These are phyloP conservation scores for Pantherophis alleghaniensis DNA, from an alignment of 2,797 vertebrate species.

Conservation along the genomic window DNA sequence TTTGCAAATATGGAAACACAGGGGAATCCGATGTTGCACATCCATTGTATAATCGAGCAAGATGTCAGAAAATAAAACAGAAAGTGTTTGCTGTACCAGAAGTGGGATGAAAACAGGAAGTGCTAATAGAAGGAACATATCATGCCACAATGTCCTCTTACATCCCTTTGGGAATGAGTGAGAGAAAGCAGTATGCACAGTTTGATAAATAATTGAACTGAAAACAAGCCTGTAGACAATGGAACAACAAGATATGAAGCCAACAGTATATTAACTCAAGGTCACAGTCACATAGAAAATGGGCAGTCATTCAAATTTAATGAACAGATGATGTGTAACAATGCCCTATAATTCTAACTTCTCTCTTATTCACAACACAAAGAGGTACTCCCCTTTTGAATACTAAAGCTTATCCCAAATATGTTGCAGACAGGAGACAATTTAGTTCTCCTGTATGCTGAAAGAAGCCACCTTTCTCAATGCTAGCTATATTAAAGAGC, in stretches of 20 bases:
- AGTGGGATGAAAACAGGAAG: not conserved
- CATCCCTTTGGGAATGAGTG: not conserved
- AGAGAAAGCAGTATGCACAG: not conserved
- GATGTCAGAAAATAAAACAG: not conserved
- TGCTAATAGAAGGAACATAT: not conserved
- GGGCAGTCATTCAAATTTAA: not conserved
- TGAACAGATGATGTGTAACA: not conserved
- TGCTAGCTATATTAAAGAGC: not conserved
- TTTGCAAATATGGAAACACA: not conserved
- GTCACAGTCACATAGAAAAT: not conserved
- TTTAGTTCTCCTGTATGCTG: not conserved
- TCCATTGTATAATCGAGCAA: not conserved
- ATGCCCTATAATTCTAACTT: not conserved
- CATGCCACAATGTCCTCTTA: not conserved
- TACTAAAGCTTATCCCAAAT: not conserved
- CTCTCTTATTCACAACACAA: not conserved
- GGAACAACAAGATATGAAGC: not conserved
- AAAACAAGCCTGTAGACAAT: not conserved
- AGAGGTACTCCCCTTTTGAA: not conserved
- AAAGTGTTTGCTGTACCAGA: not conserved
- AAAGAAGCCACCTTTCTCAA: not conserved
- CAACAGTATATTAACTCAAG: not conserved
- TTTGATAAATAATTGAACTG: not conserved
- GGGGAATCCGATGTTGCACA: not conserved
- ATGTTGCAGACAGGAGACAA: not conserved